These are phyloP conservation scores for Epirrhoe alternata DNA, from an alignment of 2,888 invertebrate species.

Conservation along the genomic window DNA sequence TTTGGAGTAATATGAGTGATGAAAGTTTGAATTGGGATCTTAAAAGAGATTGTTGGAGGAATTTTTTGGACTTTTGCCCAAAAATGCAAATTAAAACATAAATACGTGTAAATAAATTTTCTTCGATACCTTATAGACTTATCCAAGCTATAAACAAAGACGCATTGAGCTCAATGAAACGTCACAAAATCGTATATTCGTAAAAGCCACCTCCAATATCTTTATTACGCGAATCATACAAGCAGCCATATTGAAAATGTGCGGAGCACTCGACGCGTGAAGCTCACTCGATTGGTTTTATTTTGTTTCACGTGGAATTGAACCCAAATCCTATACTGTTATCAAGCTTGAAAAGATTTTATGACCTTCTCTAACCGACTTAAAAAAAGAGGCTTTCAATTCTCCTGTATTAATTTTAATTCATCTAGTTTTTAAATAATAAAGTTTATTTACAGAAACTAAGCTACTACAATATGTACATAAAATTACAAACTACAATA, in stretches of 20 bases:
- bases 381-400: too few species aligned
- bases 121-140: background rate
- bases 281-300: conserved; percentile 35
- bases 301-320: conserved; percentile 24
- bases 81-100: background rate
- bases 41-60: too few species aligned
- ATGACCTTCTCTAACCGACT: background rate
- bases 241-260: conserved; percentile 30
- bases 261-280: conserved; percentile 24
- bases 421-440: too few species aligned
- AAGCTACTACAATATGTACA: too few species aligned
- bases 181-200: conserved; percentile 14
- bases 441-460: too few species aligned
- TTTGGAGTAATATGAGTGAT: too few species aligned
- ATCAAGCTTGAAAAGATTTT: conserved; percentile 1
- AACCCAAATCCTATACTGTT: background rate
- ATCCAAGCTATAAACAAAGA: background rate
- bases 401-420: too few species aligned
- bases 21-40: too few species aligned
- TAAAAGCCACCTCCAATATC: conserved; percentile 23
- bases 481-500: too few species aligned
- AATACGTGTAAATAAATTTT: background rate
- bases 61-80: too few species aligned
- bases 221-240: conserved; percentile 29
- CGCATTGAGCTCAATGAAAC: conserved; percentile 6